phyloP scores from a whole-genome alignment of 2,797 vertebrate species.

The Holocentrus rufus region DNA sequence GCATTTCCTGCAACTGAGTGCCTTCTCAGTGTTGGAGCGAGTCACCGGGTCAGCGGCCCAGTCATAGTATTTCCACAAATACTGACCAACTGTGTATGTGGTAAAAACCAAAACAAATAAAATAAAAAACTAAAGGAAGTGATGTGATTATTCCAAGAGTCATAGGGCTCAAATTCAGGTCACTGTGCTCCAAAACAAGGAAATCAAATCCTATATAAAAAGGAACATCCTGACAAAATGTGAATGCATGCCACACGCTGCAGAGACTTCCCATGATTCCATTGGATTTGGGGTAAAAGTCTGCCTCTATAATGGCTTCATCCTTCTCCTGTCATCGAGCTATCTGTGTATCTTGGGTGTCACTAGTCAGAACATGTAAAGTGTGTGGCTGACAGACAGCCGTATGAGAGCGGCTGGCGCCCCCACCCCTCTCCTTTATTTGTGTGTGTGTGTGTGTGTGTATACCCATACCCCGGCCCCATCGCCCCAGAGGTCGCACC shows the following conservation, averaged over 20 bases:
- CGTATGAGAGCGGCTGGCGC: constrained; percentile 21
- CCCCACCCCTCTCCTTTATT: constrained; percentile 14
- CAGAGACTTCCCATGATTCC: constrained; percentile 53
- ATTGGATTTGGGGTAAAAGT: constrained; percentile 50
- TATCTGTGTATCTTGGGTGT: constrained; percentile 32
- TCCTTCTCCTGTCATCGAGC: constrained; percentile 55
- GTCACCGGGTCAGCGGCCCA: constrained; percentile 40
- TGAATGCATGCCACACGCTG: constrained; percentile 40
- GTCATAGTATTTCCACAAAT: constrained; percentile 48
- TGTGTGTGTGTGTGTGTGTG: constrained; percentile 12
- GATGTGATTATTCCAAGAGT: not conserved
- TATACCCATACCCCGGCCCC: constrained; percentile 7
- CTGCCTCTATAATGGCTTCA: constrained; percentile 39
- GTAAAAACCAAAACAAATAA: too few relatives aligned
- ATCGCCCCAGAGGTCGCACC: constrained; percentile 47
- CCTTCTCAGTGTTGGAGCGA: constrained; percentile 14
- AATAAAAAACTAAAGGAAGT: not conserved
- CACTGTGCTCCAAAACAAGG: constrained; percentile 17
- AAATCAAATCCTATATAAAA: constrained; percentile 31
- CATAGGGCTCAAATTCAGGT: not conserved
- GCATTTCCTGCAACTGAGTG: constrained; percentile 68
- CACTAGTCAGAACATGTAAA: constrained; percentile 29
- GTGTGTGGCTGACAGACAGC: constrained; percentile 53
- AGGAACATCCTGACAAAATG: constrained; percentile 36
- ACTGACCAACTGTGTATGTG: too few relatives aligned